Conservation (phyloP, 2,113 vertebrate genomes). For the Cyanocitta stelleri region DNA sequence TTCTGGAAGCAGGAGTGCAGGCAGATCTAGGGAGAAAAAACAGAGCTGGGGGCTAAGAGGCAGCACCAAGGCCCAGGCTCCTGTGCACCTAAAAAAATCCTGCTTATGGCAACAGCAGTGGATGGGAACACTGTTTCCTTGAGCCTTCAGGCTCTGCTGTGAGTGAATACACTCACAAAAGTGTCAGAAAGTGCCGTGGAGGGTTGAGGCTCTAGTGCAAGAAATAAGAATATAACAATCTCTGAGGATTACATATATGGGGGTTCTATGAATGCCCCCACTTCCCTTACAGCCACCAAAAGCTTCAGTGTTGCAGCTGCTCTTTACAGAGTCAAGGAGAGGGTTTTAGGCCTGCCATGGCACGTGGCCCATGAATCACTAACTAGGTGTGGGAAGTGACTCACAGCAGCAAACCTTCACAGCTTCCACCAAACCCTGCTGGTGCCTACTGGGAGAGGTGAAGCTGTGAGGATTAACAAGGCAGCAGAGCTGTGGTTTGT, state of each 20-base stretch:
- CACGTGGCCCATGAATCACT: neutral
- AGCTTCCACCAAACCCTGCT: neutral
- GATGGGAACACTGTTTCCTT: neutral
- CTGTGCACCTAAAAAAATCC: neutral
- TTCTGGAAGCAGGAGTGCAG: slow-evolving; percentile 81
- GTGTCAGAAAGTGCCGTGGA: neutral
- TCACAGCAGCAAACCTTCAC: neutral
- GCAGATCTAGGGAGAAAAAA: slow-evolving; percentile 69
- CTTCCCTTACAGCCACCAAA: neutral
- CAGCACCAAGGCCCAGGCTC: neutral
- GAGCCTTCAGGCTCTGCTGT: neutral
- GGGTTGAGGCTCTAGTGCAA: neutral
- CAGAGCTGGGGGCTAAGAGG: neutral
- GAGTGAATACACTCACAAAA: neutral
- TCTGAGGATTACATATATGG: neutral
- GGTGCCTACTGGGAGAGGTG: neutral
- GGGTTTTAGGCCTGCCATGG: neutral
- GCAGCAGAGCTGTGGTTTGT: neutral
- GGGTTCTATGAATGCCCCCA: neutral
- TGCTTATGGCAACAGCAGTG: neutral
- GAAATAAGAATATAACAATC: neutral
- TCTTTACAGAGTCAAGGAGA: neutral
- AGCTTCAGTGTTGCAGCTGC: neutral
- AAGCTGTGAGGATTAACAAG: neutral
- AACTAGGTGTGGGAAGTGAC: neutral